A percentile compares a stretch with the other conserved stretches of the same genome.
These are phyloP conservation scores for Vidua macroura DNA, from an alignment of 2,113 vertebrate species.

Conservation along the genomic window DNA sequence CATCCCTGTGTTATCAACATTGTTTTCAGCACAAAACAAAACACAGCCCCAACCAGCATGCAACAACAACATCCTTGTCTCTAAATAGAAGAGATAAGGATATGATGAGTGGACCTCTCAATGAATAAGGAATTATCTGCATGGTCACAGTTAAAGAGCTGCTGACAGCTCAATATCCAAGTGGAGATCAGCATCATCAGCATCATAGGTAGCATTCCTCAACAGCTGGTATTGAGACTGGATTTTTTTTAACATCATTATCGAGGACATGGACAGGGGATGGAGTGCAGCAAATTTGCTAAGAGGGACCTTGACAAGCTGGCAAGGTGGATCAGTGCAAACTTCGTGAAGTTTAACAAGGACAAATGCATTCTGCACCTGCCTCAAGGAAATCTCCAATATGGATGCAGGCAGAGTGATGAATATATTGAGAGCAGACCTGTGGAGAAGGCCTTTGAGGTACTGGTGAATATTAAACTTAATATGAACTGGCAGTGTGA, in stretches of 20 bases:
- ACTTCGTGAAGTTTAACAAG: neutral
- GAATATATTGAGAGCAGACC: neutral
- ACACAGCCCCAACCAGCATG: neutral
- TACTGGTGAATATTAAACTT: neutral
- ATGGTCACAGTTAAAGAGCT: neutral
- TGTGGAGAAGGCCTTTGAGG: neutral
- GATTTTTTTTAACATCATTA: neutral
- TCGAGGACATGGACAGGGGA: neutral
- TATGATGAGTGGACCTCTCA: neutral
- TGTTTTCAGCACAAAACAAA: neutral
- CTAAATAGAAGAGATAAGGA: neutral
- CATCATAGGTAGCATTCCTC: neutral
- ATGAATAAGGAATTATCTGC: neutral
- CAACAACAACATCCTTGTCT: neutral
- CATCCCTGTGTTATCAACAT: neutral
- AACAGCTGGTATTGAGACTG: accelerated
- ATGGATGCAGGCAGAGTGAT: neutral
- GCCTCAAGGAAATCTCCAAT: neutral
- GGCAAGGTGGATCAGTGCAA: accelerated
- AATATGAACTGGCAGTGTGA: neutral
- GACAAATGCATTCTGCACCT: neutral
- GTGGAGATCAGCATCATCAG: neutral
- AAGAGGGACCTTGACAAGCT: neutral
- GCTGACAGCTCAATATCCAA: accelerated
- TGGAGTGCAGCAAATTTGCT: neutral